Evolutionary conservation across 2,797 vertebrate species (phyloP).

Genomic region (Scomberomorus guttatus): DNA sequence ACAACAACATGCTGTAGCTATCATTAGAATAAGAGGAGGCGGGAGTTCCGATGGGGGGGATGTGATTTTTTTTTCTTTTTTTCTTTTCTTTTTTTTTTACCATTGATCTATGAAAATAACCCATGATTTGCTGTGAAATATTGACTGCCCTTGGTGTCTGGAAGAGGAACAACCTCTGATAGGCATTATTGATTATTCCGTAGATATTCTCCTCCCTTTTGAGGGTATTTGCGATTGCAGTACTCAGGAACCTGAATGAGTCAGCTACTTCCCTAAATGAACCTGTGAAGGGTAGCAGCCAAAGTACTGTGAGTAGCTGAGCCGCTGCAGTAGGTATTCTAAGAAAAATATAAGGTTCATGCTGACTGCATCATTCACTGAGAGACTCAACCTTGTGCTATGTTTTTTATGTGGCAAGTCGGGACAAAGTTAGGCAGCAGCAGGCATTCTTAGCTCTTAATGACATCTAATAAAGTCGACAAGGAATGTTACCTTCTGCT

Average conservation of each 20-base stretch:
- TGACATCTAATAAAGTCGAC: not conserved
- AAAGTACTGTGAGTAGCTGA: not conserved
- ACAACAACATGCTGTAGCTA: slow-evolving; percentile 8
- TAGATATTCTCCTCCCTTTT: slow-evolving; percentile 28
- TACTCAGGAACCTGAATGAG: slow-evolving; percentile 30
- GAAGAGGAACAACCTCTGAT: slow-evolving; percentile 6
- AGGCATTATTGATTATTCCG: slow-evolving; percentile 46
- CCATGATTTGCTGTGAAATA: slow-evolving; percentile 35
- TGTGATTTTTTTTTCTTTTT: not conserved
- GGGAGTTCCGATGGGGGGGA: not conserved
- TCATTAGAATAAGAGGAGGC: not conserved
- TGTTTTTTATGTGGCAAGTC: not conserved
- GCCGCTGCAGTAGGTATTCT: not conserved
- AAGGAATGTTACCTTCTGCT: not conserved
- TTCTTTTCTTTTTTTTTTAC: slow-evolving; percentile 2
- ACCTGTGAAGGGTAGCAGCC: slow-evolving; percentile 7
- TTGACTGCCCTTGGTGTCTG: slow-evolving; percentile 13
- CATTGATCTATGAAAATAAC: slow-evolving; percentile 35
- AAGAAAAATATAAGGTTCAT: not conserved
- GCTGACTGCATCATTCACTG: not conserved
- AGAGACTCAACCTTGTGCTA: no score
- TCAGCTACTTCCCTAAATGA: slow-evolving; percentile 39
- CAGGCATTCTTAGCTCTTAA: not conserved
- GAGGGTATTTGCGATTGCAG: slow-evolving; percentile 15
- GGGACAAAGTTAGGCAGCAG: not conserved